Evolutionary conservation across 2,888 invertebrate species (phyloP).

Genomic region (Drosophila paucipuncta): DNA sequence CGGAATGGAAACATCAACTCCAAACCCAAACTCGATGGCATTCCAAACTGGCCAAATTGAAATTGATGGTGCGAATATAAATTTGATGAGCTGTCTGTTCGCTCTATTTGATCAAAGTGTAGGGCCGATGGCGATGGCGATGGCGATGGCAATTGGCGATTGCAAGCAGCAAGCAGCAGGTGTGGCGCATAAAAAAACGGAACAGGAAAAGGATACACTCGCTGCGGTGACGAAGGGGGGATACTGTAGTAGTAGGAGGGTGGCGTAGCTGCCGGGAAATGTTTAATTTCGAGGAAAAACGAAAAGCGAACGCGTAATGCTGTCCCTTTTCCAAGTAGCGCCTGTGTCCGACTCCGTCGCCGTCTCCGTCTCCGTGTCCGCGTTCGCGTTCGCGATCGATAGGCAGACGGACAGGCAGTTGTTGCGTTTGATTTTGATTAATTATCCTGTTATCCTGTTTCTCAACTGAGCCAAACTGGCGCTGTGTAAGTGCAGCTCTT

Average conservation of each 20-base stretch:
- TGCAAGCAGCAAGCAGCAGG: constrained; percentile 72
- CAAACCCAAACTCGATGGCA: constrained; percentile 38
- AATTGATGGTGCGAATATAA: constrained; percentile 73
- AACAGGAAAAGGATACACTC: constrained; percentile 51
- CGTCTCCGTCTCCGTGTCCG: background rate
- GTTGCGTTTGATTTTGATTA: constrained; percentile 84
- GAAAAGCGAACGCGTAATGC: constrained; percentile 53
- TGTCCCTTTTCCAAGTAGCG: constrained; percentile 56
- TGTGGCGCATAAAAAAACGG: constrained; percentile 63
- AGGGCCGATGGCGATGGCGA: constrained; percentile 4
- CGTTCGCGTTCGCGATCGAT: constrained; percentile 37
- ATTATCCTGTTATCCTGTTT: constrained; percentile 69
- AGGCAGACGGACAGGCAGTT: constrained; percentile 59
- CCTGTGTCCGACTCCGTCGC: background rate
- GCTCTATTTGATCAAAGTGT: constrained; percentile 43
- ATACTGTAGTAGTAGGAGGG: constrained; percentile 1
- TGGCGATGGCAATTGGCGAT: background rate
- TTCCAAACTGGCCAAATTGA: constrained; percentile 62
- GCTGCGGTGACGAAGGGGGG: background rate
- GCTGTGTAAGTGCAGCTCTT: constrained; percentile 62
- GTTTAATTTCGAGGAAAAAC: constrained; percentile 60
- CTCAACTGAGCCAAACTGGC: constrained; percentile 43
- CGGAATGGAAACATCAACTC: constrained; percentile 68
- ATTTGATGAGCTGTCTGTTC: constrained; percentile 65
- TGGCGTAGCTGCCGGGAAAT: constrained; percentile 45